Conservation (phyloP, 2,888 invertebrate species). For the Oligia strigilis region DNA sequence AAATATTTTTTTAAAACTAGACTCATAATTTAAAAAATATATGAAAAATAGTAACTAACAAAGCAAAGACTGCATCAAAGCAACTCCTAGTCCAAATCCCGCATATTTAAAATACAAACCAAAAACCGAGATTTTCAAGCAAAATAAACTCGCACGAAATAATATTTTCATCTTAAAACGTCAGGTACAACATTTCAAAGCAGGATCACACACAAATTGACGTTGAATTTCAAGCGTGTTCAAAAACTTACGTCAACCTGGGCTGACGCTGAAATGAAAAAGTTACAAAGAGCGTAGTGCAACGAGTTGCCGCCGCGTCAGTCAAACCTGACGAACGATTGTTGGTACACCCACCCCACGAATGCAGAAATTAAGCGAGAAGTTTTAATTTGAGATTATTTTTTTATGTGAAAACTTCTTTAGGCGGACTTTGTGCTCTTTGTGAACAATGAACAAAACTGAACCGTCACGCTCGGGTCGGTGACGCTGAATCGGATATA, state of each 20-base stretch:
- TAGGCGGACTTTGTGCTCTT: not conserved
- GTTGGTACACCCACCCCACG: constrained; percentile 46
- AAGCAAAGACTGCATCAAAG: constrained; percentile 10
- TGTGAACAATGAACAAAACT: not conserved
- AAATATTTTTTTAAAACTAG: too few species aligned
- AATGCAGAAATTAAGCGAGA: constrained; percentile 22
- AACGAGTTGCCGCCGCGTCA: constrained; percentile 63
- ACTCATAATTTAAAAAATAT: not conserved
- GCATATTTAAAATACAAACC: constrained; percentile 23
- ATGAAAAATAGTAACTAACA: not conserved
- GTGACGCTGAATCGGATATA: not conserved
- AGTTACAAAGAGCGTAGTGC: constrained; percentile 61
- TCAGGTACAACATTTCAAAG: constrained; percentile 59
- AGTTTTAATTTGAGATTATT: constrained; percentile 13
- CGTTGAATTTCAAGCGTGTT: constrained; percentile 65
- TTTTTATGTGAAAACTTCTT: not conserved
- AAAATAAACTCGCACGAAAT: constrained; percentile 52
- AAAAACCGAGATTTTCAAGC: constrained; percentile 14
- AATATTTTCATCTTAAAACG: constrained; percentile 54
- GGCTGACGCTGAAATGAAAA: constrained; percentile 62
- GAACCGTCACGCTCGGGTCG: too few species aligned
- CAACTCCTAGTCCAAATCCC: not conserved
- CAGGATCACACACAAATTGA: constrained; percentile 62
- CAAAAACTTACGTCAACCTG: constrained; percentile 56
- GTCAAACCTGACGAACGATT: constrained; percentile 68